Evolutionary conservation across 2,113 vertebrate species (phyloP).

Genomic region (Castor canadensis): DNA sequence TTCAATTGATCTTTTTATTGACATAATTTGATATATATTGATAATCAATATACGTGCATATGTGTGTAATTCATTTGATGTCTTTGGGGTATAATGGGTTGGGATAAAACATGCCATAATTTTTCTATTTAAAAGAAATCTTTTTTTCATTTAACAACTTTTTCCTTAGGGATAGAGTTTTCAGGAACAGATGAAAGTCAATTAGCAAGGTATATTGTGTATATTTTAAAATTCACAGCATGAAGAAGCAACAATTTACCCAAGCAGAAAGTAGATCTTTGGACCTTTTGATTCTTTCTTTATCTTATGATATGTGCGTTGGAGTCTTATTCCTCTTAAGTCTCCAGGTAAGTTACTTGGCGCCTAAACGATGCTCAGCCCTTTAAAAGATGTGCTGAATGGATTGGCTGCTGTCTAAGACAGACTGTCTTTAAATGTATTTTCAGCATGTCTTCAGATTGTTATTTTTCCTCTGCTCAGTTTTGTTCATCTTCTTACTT

Average conservation of each 20-base stretch:
- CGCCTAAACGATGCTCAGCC: conserved; percentile 1
- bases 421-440: conserved; percentile 62
- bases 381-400: conserved; percentile 15
- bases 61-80: not conserved
- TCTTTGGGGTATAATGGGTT: not conserved
- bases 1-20: not conserved
- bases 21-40: not conserved
- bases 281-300: not conserved
- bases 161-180: not conserved
- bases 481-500: conserved; percentile 74
- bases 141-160: conserved; percentile 7
- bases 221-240: not conserved
- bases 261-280: not conserved
- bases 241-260: not conserved
- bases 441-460: conserved; percentile 67
- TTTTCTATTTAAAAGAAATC: conserved; percentile 25
- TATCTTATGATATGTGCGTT: not conserved
- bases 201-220: not conserved
- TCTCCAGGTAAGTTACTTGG: not conserved
- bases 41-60: too few species aligned
- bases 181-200: conserved; percentile 28
- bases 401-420: conserved; percentile 46
- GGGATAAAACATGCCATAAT: not conserved
- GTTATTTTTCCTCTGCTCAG: conserved; percentile 70
- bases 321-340: not conserved